These are phyloP conservation scores for Drosophila sucinea DNA, from an alignment of 1,140 invertebrate genomes.

Conservation along the genomic window DNA sequence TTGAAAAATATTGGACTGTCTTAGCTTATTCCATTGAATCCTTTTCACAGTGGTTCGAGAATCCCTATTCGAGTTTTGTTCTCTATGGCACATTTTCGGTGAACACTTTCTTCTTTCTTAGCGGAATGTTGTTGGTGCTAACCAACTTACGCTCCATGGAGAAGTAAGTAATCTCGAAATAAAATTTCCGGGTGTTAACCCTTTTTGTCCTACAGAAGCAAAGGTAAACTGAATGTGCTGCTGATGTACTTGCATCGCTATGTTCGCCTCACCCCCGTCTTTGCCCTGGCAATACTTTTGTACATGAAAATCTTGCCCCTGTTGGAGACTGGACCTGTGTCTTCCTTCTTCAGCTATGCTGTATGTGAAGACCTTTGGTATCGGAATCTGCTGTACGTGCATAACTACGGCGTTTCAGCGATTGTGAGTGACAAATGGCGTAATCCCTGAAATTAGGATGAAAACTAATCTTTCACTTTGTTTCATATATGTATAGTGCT, in stretches of 20 bases:
- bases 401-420: constrained; percentile 44
- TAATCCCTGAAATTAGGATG: neutral
- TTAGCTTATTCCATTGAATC: too few relatives aligned
- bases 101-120: constrained; percentile 65
- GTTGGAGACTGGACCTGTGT: constrained; percentile 39
- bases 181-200: neutral
- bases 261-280: constrained; percentile 53
- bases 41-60: constrained; percentile 38
- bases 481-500: constrained; percentile 87
- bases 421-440: constrained; percentile 22
- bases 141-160: constrained; percentile 50
- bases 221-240: constrained; percentile 54
- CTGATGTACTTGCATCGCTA: constrained; percentile 69
- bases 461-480: neutral
- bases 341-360: rapidly evolving
- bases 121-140: constrained; percentile 48
- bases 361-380: constrained; percentile 59
- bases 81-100: constrained; percentile 49
- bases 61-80: constrained; percentile 45
- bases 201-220: constrained; percentile 21
- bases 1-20: too few relatives aligned
- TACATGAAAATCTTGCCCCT: constrained; percentile 33
- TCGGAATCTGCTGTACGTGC: constrained; percentile 55
- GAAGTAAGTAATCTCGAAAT: constrained; percentile 31
- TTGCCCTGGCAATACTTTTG: constrained; percentile 49